Evolutionary conservation across 2,888 invertebrate species (phyloP).

Genomic region (Mythimna vitellina): DNA sequence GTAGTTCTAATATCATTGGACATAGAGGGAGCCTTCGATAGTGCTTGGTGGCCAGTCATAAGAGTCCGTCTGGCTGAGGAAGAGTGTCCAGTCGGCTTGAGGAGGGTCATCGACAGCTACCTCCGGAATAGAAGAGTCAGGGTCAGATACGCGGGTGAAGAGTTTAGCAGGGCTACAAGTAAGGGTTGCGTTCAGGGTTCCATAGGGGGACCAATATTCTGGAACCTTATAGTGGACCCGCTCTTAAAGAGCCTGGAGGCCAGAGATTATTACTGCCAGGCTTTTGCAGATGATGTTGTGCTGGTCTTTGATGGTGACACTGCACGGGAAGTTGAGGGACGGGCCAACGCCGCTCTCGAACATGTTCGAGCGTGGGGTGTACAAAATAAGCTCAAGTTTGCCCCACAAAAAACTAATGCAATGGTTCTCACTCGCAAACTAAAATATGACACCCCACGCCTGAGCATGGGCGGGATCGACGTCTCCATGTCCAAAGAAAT

Average conservation of each 20-base stretch:
- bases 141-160: conserved; percentile 1
- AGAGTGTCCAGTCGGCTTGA: conserved; percentile 6
- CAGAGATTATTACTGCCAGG: no score
- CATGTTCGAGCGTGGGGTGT: no score
- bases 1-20: no score
- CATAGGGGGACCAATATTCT: conserved; percentile 38
- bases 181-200: conserved; percentile 5
- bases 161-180: not conserved
- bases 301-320: not conserved
- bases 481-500: no score
- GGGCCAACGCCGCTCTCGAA: no score
- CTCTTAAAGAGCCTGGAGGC: no score
- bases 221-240: conserved; percentile 7
- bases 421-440: no score
- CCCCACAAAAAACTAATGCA: no score
- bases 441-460: no score
- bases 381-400: no score
- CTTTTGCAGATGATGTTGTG: not conserved
- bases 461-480: no score
- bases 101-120: conserved; percentile 1
- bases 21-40: not conserved
- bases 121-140: not conserved
- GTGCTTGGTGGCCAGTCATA: not conserved
- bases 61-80: conserved; percentile 19
- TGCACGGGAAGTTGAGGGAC: no score